Percentiles rank a stretch among this genome's conserved stretches.
Conservation (phyloP, 2,113 vertebrate species). For the Plecturocebus donacophilus region DNA sequence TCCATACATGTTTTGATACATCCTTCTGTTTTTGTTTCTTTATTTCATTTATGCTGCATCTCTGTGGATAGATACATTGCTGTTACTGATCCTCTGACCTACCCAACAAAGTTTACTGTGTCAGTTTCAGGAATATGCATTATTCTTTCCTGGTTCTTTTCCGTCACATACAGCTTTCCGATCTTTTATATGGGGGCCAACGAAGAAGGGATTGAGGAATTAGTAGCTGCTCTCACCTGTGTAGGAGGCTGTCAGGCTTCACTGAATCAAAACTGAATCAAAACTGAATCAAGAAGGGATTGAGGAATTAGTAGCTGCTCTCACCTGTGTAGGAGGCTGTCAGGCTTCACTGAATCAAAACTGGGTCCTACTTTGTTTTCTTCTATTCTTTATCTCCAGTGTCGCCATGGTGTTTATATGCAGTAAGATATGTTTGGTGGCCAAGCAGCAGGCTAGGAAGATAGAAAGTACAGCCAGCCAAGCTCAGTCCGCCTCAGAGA, state of each 20-base stretch:
- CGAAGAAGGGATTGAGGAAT: conserved; percentile 64
- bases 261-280: conserved; percentile 64
- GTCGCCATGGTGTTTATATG: conserved; percentile 64
- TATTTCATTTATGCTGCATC: conserved; percentile 75
- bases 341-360: conserved; percentile 66
- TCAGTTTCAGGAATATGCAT: conserved; percentile 51
- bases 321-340: conserved; percentile 72
- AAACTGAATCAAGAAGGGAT: conserved; percentile 73
- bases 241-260: conserved; percentile 69
- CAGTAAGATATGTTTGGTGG: conserved; percentile 61
- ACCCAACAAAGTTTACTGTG: conserved; percentile 70
- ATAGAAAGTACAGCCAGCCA: conserved; percentile 50
- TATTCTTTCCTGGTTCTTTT: conserved; percentile 69
- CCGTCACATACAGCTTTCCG: conserved; percentile 61
- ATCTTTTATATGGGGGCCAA: conserved; percentile 67
- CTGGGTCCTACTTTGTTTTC: conserved; percentile 62
- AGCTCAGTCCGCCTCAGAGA: conserved; percentile 5
- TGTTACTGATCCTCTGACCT: conserved; percentile 73
- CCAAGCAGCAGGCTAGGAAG: conserved; percentile 53
- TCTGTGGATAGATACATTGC: conserved; percentile 75
- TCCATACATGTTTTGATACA: conserved; percentile 73
- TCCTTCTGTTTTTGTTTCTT: conserved; percentile 76
- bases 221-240: conserved; percentile 57
- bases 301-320: conserved; percentile 36
- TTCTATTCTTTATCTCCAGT: conserved; percentile 72